Conservation (phyloP, 1,140 invertebrate species). For the Drosophila nasuta region DNA sequence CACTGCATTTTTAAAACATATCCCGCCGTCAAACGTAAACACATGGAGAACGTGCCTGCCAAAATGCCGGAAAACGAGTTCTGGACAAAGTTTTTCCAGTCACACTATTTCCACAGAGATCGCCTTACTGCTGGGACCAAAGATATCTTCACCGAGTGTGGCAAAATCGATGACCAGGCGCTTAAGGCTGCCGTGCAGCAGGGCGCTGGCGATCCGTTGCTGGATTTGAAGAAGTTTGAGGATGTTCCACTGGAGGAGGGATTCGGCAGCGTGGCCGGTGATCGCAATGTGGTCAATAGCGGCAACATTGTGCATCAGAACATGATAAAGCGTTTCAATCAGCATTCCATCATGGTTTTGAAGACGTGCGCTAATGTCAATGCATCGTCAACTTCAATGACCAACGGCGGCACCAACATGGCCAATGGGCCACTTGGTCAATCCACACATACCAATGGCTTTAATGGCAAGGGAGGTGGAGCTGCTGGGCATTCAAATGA, state of each 20-base stretch:
- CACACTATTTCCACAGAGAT: constrained; percentile 99
- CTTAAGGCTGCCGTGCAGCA: constrained; percentile 92
- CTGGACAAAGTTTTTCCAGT: constrained; percentile 99
- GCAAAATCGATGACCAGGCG: constrained; percentile 96
- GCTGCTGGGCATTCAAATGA: constrained; percentile 12
- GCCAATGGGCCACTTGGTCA: constrained; percentile 64
- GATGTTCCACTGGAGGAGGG: constrained; percentile 91
- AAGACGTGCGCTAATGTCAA: constrained; percentile 89
- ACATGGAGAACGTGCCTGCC: constrained; percentile 97
- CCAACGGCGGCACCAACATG: constrained; percentile 63
- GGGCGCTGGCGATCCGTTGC: constrained; percentile 91
- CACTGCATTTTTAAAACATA: constrained; percentile 99
- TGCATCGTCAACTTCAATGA: constrained; percentile 22
- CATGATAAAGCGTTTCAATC: constrained; percentile 98
- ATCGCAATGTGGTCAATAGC: constrained; percentile 87
- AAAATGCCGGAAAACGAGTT: constrained; percentile 98
- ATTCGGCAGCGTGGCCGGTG: constrained; percentile 87
- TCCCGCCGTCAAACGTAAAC: constrained; percentile 98
- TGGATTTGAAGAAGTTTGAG: constrained; percentile 92
- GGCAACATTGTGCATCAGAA: constrained; percentile 94
- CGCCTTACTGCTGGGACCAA: constrained; percentile 94
- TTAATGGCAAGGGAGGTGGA: constrained; percentile 67
- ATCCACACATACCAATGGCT: constrained; percentile 57
- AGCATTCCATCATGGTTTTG: constrained; percentile 98
- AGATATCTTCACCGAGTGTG: constrained; percentile 98